Base-by-base conservation (phyloP, 2,113 vertebrate species). In the Eleginops maclovinus region DNA sequence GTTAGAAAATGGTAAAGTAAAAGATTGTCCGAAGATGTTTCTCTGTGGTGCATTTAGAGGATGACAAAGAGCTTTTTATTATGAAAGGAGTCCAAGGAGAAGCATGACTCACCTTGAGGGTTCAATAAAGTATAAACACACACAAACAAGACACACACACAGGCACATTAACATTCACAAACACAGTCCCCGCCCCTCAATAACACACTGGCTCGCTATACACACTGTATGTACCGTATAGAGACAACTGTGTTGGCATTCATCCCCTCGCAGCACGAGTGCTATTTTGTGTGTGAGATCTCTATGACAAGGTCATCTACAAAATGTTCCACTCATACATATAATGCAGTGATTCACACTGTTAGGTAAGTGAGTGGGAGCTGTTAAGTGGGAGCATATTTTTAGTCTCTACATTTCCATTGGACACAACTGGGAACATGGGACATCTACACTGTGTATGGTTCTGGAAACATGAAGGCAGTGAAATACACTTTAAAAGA, bases 331-430 rank as follows among this genome's bases (percentile, higher is more conserved):
- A 81, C 87, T 88, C 86, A 76, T 79, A 87, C 87, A 79, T 76
- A 84, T 76, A 77, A 83, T 78, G 77, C 78, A 66, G 73, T 91
- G 91, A 92, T 90, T 93, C 90, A 92, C 79, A 66, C 40, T 56
- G 89, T 93, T 91, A 90, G 88, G 84, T 92, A 89, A 92, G 91
- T 91, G 88, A 89, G 92, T 91, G 87, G 88, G 91, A 87, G 89
- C 71, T 82, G 83, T 77, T 72, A 76, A 82, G 65, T 79, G 79
- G 72, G 47, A 71, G 75, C 63, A 83, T 92, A 92, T 93, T 89
- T 90, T 91, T 91, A 89, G 85, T 87, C 72, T 49, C 77, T 59
- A 26, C 65, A 67, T 85, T 86, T 91, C 58, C 75, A 72, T 79
- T 64, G 54, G 75, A 85, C 71, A 86, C 66, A 61, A 49, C 66